Base-by-base conservation (phyloP, 2,797 vertebrate species). In the Apodemus agrarius region DNA sequence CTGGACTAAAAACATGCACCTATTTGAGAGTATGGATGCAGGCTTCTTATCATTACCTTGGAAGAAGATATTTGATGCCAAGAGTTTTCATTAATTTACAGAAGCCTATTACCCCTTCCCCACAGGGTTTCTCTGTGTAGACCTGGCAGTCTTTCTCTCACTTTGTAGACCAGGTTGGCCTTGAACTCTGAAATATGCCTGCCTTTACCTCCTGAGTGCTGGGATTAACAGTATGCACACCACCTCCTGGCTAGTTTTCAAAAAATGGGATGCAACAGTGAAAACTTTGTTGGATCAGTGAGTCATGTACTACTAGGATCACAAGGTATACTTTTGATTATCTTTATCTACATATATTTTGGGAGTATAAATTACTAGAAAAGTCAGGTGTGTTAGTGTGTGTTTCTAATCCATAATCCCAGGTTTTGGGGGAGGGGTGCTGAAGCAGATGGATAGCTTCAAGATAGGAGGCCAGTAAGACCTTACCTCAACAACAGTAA, bases 221-320 rank as follows among this genome's bases (percentile, higher is more conserved):
- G 65, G 65, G 29, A 67, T 67, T 67, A 67, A 12, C 12, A 67
- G 29, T 67, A 29, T 67, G 65, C 31, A 67, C 65, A 37, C 21
- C 54, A 40, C 24, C 8, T 61, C 16, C 40, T 31, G 26, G 16
- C 81, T 84, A 63, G 81, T 92, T 90, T 95, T 82, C 31, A 92
- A 26, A 65, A 84, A 69, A 69, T 65, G 10, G 83, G 65, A 87
- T 16, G 63, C 74, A 88, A 67, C 5, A 75, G 46, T 52, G 43
- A 83, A 95, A 89, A 96, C 6, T 82, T 40, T 40, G 65, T 49
- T 91, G 74, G 78, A 94, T 87, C 16, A 82, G 19, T 90, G 54
- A 90, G 29, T 83, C 9, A 67, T 6, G 29, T 14, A 34, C 93
- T 61, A 76, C 0, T 69, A 69, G 76, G 84, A 94, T 57, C 84